Base-by-base conservation (phyloP, 2,888 invertebrate species). In the Eucera pruinosa region DNA sequence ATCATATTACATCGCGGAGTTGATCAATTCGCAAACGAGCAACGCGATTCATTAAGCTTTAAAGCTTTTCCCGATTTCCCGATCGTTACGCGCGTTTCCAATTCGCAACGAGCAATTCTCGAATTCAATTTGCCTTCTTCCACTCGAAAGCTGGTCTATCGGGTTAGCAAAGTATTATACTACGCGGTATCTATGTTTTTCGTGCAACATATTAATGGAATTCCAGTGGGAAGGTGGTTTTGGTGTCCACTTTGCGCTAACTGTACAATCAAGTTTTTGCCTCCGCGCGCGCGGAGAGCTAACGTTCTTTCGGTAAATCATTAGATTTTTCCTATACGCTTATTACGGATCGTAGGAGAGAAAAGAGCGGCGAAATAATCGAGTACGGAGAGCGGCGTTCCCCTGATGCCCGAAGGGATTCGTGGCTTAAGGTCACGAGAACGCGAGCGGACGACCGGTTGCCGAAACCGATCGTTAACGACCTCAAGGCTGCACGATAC, bases 401-500 rank as follows among this genome's bases (percentile, higher is more conserved):
- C 7, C 15, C 33, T 18, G 20, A 4, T 20, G 33, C 15, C 33
- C 13, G 20, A 4, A 33, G 33, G 54, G 18, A 54, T 20, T 20
- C 20, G 7, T 54, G 54, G 33, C 61, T 73, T 74, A 68, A 77
- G 71, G 70, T 76, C 64, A 78, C 52, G 64, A 41, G 80, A 78
- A 81, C 78, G 50, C 69, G 66, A 74, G 41, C 68, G 61, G 64
- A 62, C 69, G 54, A 78, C 70, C 73, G 76, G 71, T 73, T 68
- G 65, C 81, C 79, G 66, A 81, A 81, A 79, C 76, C 70, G 71
- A 68, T 79, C 71, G 76, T 82, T 76, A 74, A 82, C 78, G 76
- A 73, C 60, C 82, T 74, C 78, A 77, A 79, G 76, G 81, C 58
- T 76, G 45, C 72, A 11, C 62, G 47, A 33, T 25, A 43, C 36